These are phyloP conservation scores for Entosphenus tridentatus DNA, from an alignment of 2,113 vertebrate species.

Conservation along the genomic window DNA sequence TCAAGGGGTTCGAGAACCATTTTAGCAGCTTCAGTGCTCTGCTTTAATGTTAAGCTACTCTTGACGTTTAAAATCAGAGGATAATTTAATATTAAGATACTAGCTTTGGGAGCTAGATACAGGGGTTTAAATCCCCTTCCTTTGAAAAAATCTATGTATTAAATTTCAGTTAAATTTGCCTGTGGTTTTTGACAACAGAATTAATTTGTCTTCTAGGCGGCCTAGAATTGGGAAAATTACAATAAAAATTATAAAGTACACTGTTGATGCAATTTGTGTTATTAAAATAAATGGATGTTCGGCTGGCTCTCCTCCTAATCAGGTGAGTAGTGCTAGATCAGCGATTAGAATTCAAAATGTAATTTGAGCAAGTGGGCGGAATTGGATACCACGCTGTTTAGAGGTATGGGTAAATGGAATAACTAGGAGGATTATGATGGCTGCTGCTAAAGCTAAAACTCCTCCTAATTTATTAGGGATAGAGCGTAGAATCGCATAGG, in stretches of 20 bases:
- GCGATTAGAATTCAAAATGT: slow-evolving; percentile 9
- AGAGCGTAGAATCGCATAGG: slow-evolving; percentile 9
- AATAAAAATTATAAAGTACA: slow-evolving; percentile 9
- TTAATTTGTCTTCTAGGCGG: slow-evolving; percentile 9
- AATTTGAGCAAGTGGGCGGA: slow-evolving; percentile 7
- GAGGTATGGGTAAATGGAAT: neutral
- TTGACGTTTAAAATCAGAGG: no score
- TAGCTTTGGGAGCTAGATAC: no score
- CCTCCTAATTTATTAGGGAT: slow-evolving; percentile 12
- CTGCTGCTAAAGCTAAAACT: slow-evolving; percentile 10
- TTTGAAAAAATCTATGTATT: no score
- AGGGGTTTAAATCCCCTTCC: no score
- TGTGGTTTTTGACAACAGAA: no score
- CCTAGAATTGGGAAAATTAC: fast-evolving
- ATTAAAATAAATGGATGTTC: slow-evolving; percentile 9
- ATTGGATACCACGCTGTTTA: slow-evolving; percentile 11
- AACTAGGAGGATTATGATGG: neutral
- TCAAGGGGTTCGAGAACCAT: no score
- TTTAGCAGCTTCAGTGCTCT: no score
- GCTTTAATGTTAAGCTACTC: no score
- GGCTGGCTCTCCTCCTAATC: slow-evolving; percentile 8
- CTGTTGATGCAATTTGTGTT: slow-evolving; percentile 7
- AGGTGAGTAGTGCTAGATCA: slow-evolving; percentile 6
- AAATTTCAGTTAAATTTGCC: no score
- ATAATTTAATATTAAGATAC: no score